Evolutionary conservation across 2,113 vertebrate species (phyloP), one percentile per base, ranked within the genome.

Genomic region (Callionymus lyra): DNA sequence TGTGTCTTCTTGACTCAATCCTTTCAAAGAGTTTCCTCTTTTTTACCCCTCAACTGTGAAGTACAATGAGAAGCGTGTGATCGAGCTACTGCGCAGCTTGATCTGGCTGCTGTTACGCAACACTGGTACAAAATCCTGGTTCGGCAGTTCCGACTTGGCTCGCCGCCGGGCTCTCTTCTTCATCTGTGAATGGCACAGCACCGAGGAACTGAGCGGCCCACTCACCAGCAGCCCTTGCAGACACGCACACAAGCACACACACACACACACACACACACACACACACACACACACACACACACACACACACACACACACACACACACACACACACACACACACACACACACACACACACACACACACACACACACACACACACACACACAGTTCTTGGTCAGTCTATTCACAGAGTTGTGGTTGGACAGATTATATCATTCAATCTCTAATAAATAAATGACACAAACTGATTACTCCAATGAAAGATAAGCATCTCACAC

Each of bases 21-120:
- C 21, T 27, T 27, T 27, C 4, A 27, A 27, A 27, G 21, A 27
- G 21, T 27, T 27, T 27, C 21, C 21, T 27, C 8, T 8, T 5
- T 27, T 27, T 27, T 27, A 27, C 21, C 8, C 4, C 4, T 27
- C 8, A 8, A 27, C 21, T 10, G 59, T 32, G 37, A 56, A 50
- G 71, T 68, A 65, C 64, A 70, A 72, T n/a, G 74, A 60, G 32
- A 50, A 65, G 48, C 18, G 18, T 68, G 66, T 50, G 47, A 66
- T 48, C 71, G 55, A 72, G 66, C 59, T 68, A 70, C 56, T 68
- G 37, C 63, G 61, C 56, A 63, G 54, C 63, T 58, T 54, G 62
- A 72, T 74, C 59, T 64, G 69, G 62, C 66, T 50, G 55, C 32
- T 70, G 73, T 70, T 68, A 63, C 53, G 19, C 68, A 63, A 75